phyloP scores from a whole-genome alignment of 1,140 invertebrate species.

The Calephelis nemesis region DNA sequence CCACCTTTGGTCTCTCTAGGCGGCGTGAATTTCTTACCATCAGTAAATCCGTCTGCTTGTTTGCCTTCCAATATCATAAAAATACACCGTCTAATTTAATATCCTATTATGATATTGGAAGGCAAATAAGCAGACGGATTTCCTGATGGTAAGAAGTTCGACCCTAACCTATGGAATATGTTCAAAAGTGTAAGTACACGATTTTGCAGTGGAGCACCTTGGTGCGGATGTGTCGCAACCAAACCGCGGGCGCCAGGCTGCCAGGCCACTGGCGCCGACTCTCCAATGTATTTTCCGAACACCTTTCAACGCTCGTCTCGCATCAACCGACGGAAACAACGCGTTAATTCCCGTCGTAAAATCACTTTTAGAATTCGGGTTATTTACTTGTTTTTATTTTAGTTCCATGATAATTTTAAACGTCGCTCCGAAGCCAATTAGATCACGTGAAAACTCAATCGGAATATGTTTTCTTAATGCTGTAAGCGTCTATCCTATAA shows the following conservation, averaged over 20 bases:
- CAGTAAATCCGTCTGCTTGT: no score
- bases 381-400: conserved; percentile 79
- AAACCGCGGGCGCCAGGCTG: conserved; percentile 39
- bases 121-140: no score
- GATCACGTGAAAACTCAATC: conserved; percentile 67
- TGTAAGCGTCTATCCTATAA: conserved; percentile 17
- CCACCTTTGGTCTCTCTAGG: no score
- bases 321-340: conserved; percentile 77
- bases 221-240: conserved; percentile 48
- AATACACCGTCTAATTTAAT: no score
- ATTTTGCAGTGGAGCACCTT: conserved; percentile 24
- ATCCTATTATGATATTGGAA: no score
- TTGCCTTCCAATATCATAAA: no score
- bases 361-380: conserved; percentile 78
- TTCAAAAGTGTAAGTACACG: conserved; percentile 7
- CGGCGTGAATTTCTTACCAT: no score
- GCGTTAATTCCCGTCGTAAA: conserved; percentile 79
- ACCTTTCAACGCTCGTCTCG: conserved; percentile 74
- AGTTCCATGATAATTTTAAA: conserved; percentile 77
- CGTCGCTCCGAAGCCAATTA: conserved; percentile 69
- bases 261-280: conserved; percentile 48
- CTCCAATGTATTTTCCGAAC: conserved; percentile 70
- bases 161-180: no score
- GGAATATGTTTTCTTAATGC: conserved; percentile 33
- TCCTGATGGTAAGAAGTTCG: no score